Percentiles rank a stretch among this genome's conserved stretches.
These are phyloP conservation scores for Dryococelus australis DNA, from an alignment of 2,888 invertebrate species.

Conservation along the genomic window DNA sequence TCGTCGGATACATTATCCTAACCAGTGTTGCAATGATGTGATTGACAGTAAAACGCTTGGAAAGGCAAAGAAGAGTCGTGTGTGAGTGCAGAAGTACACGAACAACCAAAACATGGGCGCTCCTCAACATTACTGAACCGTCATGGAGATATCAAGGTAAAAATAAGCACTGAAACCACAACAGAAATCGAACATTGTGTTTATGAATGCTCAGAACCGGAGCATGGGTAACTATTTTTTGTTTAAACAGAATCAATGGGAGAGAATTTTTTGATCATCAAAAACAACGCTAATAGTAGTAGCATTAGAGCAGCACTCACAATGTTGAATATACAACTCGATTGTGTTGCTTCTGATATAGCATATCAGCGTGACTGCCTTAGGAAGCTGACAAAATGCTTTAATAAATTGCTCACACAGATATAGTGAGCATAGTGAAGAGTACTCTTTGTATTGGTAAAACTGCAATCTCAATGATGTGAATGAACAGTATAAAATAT, in stretches of 20 bases:
- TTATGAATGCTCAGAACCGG: neutral
- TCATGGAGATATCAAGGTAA: too few relatives aligned
- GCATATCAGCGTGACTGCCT: neutral
- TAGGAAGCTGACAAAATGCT: neutral
- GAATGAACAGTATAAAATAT: neutral
- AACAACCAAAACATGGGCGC: too few relatives aligned
- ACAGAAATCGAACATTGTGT: neutral
- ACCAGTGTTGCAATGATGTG: neutral
- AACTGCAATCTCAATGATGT: neutral
- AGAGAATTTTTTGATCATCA: neutral
- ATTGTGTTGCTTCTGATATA: neutral
- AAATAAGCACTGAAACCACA: neutral
- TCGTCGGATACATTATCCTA: neutral
- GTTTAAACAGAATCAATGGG: neutral
- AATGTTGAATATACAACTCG: neutral
- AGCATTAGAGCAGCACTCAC: neutral
- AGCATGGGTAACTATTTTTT: neutral
- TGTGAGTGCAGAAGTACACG: too few relatives aligned
- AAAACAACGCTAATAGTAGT: neutral
- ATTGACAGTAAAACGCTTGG: neutral
- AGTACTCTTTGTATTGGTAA: neutral
- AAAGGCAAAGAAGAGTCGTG: neutral
- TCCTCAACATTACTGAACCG: too few relatives aligned
- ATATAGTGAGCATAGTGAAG: neutral
- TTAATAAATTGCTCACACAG: neutral